Base-by-base conservation (phyloP, 1,140 invertebrate genomes). In the Philotrypesis tridentata region DNA sequence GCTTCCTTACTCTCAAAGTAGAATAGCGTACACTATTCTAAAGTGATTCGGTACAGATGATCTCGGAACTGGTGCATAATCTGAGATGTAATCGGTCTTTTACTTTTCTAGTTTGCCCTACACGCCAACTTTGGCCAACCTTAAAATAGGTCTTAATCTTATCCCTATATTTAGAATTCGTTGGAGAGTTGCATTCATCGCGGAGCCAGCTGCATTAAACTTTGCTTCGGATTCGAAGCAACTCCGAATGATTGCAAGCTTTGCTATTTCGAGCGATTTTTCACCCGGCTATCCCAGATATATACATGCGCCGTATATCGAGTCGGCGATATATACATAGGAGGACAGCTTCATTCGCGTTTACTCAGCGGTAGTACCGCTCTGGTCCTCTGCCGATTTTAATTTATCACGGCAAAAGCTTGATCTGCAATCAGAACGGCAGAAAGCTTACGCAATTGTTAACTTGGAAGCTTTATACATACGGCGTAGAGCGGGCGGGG, bases 391-490 rank as follows among this genome's bases (percentile, higher is more conserved):
- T 14, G 37, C 33, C 17, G 63, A 70, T 80, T 74, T 68, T 31
- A 29, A 80, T 80, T 80, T 75, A 55, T 74, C 8, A 23, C 31
- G 27, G 55, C 68, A 63, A 75, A 80, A 74, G n/a, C 67, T 74
- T 43, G 17, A 73, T 80, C 61, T 23, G 27, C 27, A 80, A 74
- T 75, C 63, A 23, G 37, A 74, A 75, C 8, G 43, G 63, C 31
- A 60, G 61, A 48, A 67, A 29, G 79, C 40, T 80, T 75, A 80
- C 71, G 55, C n/a, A 68, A 73, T 73, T 80, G 55, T 73, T 61
- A 37, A 40, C 11, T 23, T 55, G 25, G 71, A 43, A 80, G 37
- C 37, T 75, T 80, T 23, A 74, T 74, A 33, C 25, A 21, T 21
- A 21, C 21, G 7, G 48, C 21, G 33, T 37, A 37, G 3, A 37